Percentiles rank a stretch among this genome's conserved stretches.
Evolutionary conservation across 2,797 vertebrate genomes (phyloP).

Genomic region (Spatula clypeata): DNA sequence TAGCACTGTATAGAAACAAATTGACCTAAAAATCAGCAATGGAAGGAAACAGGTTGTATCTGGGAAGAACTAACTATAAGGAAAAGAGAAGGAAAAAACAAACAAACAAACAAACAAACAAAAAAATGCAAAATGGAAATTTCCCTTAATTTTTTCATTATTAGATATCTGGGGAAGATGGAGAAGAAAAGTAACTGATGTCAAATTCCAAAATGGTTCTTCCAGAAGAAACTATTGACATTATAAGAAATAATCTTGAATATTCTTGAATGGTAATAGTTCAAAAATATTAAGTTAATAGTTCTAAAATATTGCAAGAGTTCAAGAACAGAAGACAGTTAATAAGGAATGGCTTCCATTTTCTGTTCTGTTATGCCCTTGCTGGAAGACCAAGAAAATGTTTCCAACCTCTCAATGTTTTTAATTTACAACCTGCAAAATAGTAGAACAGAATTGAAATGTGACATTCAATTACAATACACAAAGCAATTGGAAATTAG

Average conservation of each 20-base stretch:
- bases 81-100: background rate
- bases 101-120: no score
- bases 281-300: background rate
- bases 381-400: background rate
- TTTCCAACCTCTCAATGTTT: background rate
- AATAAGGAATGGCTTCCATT: background rate
- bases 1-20: background rate
- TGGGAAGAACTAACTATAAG: background rate
- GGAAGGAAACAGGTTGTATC: background rate
- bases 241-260: background rate
- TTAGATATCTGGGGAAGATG: background rate
- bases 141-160: background rate
- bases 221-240: background rate
- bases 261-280: background rate
- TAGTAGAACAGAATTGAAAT: background rate
- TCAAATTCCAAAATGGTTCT: background rate
- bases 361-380: background rate
- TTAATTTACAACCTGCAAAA: constrained; percentile 4
- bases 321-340: background rate
- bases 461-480: constrained; percentile 11
- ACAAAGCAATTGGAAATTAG: background rate
- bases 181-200: background rate
- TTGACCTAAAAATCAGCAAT: background rate
- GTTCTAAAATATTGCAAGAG: background rate
- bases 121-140: background rate